Percentiles rank a stretch among this genome's conserved stretches.
These are phyloP conservation scores for Macrocentrus cingulum DNA, from an alignment of 1,140 invertebrate species.

Conservation along the genomic window DNA sequence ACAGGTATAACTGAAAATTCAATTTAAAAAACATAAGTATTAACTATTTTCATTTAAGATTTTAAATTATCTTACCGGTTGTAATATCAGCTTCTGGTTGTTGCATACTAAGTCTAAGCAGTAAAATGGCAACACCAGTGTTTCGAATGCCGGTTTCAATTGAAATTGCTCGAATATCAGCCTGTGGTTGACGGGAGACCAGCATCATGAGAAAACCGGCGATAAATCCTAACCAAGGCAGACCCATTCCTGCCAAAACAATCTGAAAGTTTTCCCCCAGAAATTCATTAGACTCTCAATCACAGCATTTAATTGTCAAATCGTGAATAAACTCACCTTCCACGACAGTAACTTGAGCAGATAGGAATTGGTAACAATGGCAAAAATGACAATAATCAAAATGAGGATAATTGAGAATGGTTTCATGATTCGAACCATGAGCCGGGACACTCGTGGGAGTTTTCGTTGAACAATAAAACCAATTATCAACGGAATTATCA, in stretches of 20 bases:
- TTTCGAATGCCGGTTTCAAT: slow-evolving; percentile 95
- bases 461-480: slow-evolving; percentile 76
- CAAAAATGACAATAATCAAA: slow-evolving; percentile 89
- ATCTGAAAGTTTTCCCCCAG: slow-evolving; percentile 63
- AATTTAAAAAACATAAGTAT: slow-evolving; percentile 25
- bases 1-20: slow-evolving; percentile 77
- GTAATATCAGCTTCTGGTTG: slow-evolving; percentile 79
- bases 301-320: slow-evolving; percentile 10
- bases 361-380: slow-evolving; percentile 86
- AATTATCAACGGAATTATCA: slow-evolving; percentile 82
- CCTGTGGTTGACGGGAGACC: slow-evolving; percentile 63
- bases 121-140: slow-evolving; percentile 87
- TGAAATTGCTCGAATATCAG: slow-evolving; percentile 80
- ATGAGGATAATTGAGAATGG: slow-evolving; percentile 83
- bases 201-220: slow-evolving; percentile 69
- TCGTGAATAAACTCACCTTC: slow-evolving; percentile 64
- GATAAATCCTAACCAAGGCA: slow-evolving; percentile 87
- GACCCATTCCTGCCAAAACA: slow-evolving; percentile 75
- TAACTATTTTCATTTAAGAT: not conserved
- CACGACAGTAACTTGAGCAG: slow-evolving; percentile 88
- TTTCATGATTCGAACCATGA: slow-evolving; percentile 80
- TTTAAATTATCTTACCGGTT: slow-evolving; percentile 63
- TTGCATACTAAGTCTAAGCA: slow-evolving; percentile 70
- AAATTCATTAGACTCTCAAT: not conserved
- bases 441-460: slow-evolving; percentile 66